Evolutionary conservation across 2,797 vertebrate genomes (phyloP).

Genomic region (Oryzias dopingdopingensis): DNA sequence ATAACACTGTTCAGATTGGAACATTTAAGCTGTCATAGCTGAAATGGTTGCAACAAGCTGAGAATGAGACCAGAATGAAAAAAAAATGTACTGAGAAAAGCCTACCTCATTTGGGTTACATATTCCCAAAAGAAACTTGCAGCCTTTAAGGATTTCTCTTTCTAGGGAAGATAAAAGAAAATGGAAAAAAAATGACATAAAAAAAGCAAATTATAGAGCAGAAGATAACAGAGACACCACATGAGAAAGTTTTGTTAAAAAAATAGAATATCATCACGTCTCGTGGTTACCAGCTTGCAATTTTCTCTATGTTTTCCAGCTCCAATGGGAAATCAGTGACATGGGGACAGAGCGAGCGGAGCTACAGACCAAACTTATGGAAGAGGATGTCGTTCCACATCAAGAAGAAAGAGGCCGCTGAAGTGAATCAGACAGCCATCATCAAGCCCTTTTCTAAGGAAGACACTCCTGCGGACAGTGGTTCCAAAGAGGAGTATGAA

Average conservation of each 20-base stretch:
- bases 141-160: conserved; percentile 63
- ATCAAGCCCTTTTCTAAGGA: conserved; percentile 96
- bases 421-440: conserved; percentile 92
- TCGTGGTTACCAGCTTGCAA: background rate
- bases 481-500: conserved; percentile 78
- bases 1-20: background rate
- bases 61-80: conserved; percentile 20
- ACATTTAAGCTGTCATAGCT: conserved; percentile 16
- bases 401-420: conserved; percentile 88
- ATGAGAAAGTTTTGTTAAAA: conserved; percentile 11
- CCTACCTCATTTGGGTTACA: conserved; percentile 68
- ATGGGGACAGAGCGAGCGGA: conserved; percentile 90
- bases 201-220: conserved; percentile 15
- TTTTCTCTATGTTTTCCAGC: conserved; percentile 68
- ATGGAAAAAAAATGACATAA: conserved; percentile 32
- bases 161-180: conserved; percentile 62
- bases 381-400: conserved; percentile 95
- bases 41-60: conserved; percentile 39
- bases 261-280: conserved; percentile 4
- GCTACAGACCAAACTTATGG: conserved; percentile 91
- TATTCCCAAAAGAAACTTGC: conserved; percentile 52
- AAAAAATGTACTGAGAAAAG: conserved; percentile 45
- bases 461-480: conserved; percentile 68
- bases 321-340: conserved; percentile 94
- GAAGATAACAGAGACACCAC: conserved; percentile 20